These are phyloP conservation scores for Electrophaes corylata DNA, from an alignment of 2,888 invertebrate species.

Conservation along the genomic window DNA sequence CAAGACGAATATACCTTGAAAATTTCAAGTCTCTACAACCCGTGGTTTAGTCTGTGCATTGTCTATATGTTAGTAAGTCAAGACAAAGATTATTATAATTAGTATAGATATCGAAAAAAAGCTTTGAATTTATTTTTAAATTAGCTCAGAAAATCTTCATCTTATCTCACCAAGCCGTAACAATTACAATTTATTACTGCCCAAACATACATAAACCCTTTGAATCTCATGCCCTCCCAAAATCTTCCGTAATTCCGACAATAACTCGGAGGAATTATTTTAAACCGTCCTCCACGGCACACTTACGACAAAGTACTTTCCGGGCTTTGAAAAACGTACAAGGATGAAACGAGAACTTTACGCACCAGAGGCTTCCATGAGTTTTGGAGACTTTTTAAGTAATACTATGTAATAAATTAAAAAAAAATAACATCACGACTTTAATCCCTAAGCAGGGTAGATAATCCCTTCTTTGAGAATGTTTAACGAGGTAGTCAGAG, in stretches of 20 bases:
- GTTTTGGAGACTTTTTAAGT: neutral
- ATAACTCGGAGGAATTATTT: constrained; percentile 47
- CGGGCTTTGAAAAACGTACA: constrained; percentile 41
- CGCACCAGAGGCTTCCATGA: neutral
- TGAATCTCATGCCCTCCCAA: constrained; percentile 24
- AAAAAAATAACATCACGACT: no score
- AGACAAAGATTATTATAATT: no score
- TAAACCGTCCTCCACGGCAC: constrained; percentile 38
- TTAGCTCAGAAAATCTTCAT: constrained; percentile 3
- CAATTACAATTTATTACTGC: constrained; percentile 25
- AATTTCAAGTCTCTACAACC: no score
- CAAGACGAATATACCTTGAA: no score
- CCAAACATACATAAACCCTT: constrained; percentile 30
- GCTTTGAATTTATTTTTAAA: neutral
- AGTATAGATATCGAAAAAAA: no score
- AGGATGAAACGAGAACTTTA: constrained; percentile 5
- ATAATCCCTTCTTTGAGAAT: no score
- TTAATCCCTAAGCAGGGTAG: no score
- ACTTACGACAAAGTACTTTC: constrained; percentile 41
- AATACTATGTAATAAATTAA: no score
- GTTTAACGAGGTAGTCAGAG: no score
- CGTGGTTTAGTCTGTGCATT: no score
- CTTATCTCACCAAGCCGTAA: constrained; percentile 19
- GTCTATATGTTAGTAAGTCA: no score
- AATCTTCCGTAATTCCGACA: constrained; percentile 36